Percentiles rank a stretch among this genome's conserved stretches.
Evolutionary conservation across 1,140 invertebrate species (phyloP).

Genomic region (Drosophila oshimai): DNA sequence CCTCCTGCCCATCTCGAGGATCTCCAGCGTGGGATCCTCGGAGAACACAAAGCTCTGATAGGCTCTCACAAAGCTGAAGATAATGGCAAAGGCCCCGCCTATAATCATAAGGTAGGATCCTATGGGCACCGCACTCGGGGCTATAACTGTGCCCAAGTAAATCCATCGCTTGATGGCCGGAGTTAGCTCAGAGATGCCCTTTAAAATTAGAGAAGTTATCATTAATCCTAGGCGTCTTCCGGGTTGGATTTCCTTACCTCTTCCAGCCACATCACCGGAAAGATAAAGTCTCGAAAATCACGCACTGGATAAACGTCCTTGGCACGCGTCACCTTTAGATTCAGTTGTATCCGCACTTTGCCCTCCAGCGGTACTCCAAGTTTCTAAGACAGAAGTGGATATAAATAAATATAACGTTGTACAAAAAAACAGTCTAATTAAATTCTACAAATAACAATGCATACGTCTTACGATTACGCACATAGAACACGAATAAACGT

Average conservation of each 20-base stretch:
- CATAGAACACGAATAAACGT: too few species aligned
- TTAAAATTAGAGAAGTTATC: conserved; percentile 54
- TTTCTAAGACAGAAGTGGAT: conserved; percentile 85
- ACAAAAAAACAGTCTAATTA: not conserved
- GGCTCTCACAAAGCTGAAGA: conserved; percentile 87
- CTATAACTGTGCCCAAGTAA: conserved; percentile 89
- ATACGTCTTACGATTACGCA: too few species aligned
- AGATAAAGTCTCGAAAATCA: conserved; percentile 91
- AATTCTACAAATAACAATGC: not conserved
- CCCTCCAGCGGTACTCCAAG: conserved; percentile 92
- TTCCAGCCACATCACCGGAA: conserved; percentile 94
- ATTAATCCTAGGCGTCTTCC: not conserved
- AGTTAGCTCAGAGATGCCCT: conserved; percentile 91
- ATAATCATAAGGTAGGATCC: conserved; percentile 89
- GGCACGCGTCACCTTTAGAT: conserved; percentile 90
- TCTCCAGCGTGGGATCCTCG: conserved; percentile 86
- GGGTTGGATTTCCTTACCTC: conserved; percentile 85
- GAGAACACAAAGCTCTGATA: conserved; percentile 90
- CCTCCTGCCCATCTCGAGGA: conserved; percentile 89
- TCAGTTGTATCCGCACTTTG: conserved; percentile 91
- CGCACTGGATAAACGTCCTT: conserved; percentile 88
- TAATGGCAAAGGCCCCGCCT: conserved; percentile 86
- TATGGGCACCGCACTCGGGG: conserved; percentile 87
- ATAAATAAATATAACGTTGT: not conserved
- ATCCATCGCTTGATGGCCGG: conserved; percentile 89